Conservation (phyloP, 1,140 invertebrate species). For the Philotrypesis tridentata region DNA sequence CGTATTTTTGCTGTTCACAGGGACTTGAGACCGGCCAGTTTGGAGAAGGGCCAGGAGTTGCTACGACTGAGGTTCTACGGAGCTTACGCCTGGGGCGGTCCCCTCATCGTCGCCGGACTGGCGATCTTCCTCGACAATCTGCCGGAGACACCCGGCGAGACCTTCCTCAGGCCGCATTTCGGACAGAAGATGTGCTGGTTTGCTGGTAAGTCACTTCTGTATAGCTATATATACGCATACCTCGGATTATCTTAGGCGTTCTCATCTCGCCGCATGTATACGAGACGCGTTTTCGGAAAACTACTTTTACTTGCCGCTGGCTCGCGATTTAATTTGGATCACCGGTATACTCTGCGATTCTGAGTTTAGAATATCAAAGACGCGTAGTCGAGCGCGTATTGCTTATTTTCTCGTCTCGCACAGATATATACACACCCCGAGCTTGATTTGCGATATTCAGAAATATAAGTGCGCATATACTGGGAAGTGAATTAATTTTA, state of each 20-base stretch:
- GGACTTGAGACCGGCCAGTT: conserved; percentile 85
- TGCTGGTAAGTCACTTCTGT: conserved; percentile 75
- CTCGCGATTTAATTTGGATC: not conserved
- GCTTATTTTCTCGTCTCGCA: no score
- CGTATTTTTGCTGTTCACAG: conserved; percentile 72
- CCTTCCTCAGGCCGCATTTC: conserved; percentile 82
- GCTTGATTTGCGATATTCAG: no score
- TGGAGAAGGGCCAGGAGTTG: conserved; percentile 87
- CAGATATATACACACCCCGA: no score
- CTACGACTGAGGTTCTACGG: conserved; percentile 84
- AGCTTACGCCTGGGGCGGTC: conserved; percentile 87
- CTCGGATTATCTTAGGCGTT: not conserved
- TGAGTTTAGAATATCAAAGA: not conserved
- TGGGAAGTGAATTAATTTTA: no score
- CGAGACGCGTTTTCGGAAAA: not conserved
- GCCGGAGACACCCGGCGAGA: conserved; percentile 74
- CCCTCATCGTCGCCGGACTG: conserved; percentile 81
- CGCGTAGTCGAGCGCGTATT: not conserved
- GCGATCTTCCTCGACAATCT: conserved; percentile 82
- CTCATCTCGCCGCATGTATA: not conserved
- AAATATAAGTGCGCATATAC: no score
- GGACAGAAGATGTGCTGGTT: conserved; percentile 87
- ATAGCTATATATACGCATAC: no score
- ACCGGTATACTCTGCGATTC: not conserved
- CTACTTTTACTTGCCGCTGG: not conserved